Evolutionary conservation across 2,888 invertebrate genomes (phyloP).

Genomic region (Neria commutata): DNA sequence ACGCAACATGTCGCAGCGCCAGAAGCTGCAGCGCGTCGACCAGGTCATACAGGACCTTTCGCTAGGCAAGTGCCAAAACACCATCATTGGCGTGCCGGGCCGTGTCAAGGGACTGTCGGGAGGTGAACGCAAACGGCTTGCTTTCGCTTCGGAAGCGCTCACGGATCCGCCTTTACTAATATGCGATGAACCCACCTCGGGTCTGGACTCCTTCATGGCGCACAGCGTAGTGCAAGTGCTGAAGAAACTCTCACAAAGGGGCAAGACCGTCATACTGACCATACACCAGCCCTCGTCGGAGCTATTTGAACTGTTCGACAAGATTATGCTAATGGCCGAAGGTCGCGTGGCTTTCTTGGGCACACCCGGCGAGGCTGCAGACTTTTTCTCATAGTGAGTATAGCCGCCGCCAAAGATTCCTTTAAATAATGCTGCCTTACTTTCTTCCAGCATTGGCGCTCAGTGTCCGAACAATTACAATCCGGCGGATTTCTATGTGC

Average conservation of each 20-base stretch:
- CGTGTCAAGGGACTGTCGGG: slow-evolving; percentile 91
- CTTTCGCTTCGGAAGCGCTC: slow-evolving; percentile 95
- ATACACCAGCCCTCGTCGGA: slow-evolving; percentile 97
- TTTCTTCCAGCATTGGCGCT: slow-evolving; percentile 71
- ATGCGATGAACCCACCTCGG: slow-evolving; percentile 97
- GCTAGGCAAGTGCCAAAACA: slow-evolving; percentile 86
- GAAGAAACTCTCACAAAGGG: slow-evolving; percentile 76
- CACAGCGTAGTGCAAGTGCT: slow-evolving; percentile 86
- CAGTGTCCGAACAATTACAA: slow-evolving; percentile 90
- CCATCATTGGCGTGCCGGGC: slow-evolving; percentile 87
- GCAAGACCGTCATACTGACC: slow-evolving; percentile 89
- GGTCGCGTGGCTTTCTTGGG: slow-evolving; percentile 90
- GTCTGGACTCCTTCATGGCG: slow-evolving; percentile 96
- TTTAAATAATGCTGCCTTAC: background rate
- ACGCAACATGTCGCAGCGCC: slow-evolving; percentile 72
- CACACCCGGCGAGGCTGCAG: slow-evolving; percentile 75
- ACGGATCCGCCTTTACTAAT: slow-evolving; percentile 95
- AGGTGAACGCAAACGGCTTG: slow-evolving; percentile 92
- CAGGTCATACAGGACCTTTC: slow-evolving; percentile 88
- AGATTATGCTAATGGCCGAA: slow-evolving; percentile 86
- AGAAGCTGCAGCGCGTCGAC: slow-evolving; percentile 79
- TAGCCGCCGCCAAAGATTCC: slow-evolving; percentile 21
- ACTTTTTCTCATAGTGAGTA: slow-evolving; percentile 80
- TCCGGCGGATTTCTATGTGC: slow-evolving; percentile 93
- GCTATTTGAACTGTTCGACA: slow-evolving; percentile 87